phyloP scores from a whole-genome alignment of 2,797 vertebrate genomes.

The Huso huso region DNA sequence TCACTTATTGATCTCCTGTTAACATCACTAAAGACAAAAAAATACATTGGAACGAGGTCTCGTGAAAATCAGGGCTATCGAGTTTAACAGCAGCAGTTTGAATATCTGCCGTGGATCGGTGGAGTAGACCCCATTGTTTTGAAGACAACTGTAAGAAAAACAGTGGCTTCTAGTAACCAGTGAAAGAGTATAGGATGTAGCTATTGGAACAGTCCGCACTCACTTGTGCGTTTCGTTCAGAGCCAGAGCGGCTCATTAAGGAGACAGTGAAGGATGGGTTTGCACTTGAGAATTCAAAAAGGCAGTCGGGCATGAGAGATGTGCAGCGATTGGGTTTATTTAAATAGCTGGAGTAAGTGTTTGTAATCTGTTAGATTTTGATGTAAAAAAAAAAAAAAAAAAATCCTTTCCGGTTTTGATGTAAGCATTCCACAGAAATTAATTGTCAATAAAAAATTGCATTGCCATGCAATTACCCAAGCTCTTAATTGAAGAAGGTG shows the following conservation, averaged over 20 bases:
- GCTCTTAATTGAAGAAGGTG: conserved; percentile 21
- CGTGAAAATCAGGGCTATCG: too few relatives aligned
- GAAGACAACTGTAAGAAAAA: too few relatives aligned
- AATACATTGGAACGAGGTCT: too few relatives aligned
- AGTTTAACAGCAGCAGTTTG: too few relatives aligned
- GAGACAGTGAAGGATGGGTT: background rate
- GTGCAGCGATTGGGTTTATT: background rate
- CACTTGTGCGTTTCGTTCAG: background rate
- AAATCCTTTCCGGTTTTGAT: background rate
- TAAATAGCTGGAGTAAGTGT: conserved; percentile 3
- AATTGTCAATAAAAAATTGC: conserved; percentile 11
- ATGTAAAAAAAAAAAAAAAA: too few relatives aligned
- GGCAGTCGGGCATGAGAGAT: background rate
- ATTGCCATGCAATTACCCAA: conserved; percentile 8
- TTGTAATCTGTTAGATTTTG: background rate
- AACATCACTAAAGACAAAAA: too few relatives aligned
- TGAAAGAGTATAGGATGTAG: background rate
- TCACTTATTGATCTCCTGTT: too few relatives aligned
- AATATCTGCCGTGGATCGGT: too few relatives aligned
- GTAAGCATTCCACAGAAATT: background rate
- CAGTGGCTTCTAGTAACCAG: background rate
- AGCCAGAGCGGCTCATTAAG: background rate
- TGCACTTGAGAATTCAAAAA: background rate
- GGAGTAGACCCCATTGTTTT: too few relatives aligned
- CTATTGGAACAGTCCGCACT: background rate